phyloP scores from a whole-genome alignment of 1,140 invertebrate genomes.

The Trinorchestia longiramus region DNA sequence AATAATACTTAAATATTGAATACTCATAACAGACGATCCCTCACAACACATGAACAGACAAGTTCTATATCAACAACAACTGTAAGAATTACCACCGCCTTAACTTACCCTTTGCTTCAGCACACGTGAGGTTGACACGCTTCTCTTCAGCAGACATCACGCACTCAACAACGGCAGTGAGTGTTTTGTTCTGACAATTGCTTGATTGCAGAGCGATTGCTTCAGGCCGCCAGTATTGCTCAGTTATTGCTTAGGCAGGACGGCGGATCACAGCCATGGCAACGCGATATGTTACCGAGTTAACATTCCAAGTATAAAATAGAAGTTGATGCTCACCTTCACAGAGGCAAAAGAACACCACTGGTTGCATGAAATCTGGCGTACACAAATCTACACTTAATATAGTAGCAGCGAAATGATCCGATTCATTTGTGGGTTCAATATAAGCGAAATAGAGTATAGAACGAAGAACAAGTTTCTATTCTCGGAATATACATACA shows the following conservation, averaged over 20 bases:
- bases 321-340: background rate
- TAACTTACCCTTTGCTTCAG: constrained; percentile 23
- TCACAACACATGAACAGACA: background rate
- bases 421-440: too few relatives aligned
- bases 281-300: background rate
- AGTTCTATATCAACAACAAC: background rate
- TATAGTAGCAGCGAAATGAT: background rate
- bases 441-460: too few relatives aligned
- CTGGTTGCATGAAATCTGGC: background rate
- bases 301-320: background rate
- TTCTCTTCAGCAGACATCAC: background rate
- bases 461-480: too few relatives aligned
- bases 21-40: background rate
- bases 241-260: background rate
- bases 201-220: background rate
- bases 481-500: too few relatives aligned
- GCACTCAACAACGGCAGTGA: background rate
- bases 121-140: constrained; percentile 4
- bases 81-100: background rate
- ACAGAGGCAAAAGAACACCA: background rate
- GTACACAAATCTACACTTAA: background rate
- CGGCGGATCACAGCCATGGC: background rate
- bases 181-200: background rate
- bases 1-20: background rate
- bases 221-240: background rate